These are phyloP conservation scores for Ephialtes manifestator DNA, from an alignment of 2,888 invertebrate species.

Conservation along the genomic window DNA sequence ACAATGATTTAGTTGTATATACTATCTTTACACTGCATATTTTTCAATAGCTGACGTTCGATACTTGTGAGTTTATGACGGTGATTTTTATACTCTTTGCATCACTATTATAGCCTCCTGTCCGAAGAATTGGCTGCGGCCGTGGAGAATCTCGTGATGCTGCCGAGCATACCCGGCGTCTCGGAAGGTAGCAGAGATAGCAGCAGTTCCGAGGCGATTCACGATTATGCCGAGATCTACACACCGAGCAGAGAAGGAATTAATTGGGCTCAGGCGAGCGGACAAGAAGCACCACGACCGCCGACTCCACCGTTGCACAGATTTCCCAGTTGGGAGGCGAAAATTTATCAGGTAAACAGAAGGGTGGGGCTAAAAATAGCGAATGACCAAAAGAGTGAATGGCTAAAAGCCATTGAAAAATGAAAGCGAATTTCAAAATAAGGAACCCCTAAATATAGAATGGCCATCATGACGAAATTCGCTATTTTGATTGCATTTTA, in stretches of 20 bases:
- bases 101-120: slow-evolving; percentile 77
- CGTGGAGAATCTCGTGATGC: slow-evolving; percentile 87
- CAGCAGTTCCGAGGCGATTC: slow-evolving; percentile 88
- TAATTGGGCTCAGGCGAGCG: slow-evolving; percentile 86
- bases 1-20: neutral
- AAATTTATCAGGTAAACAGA: slow-evolving; percentile 97
- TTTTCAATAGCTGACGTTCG: neutral
- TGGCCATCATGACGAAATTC: no score
- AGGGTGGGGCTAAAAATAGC: no score
- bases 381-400: no score
- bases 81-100: slow-evolving; percentile 6
- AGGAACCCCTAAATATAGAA: no score
- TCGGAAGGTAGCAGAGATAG: slow-evolving; percentile 81
- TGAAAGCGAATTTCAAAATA: no score
- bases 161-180: slow-evolving; percentile 83
- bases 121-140: slow-evolving; percentile 88
- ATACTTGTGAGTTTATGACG: neutral
- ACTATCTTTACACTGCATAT: neutral
- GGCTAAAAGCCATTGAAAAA: no score
- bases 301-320: slow-evolving; percentile 97
- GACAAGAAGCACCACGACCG: slow-evolving; percentile 87
- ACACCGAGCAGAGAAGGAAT: slow-evolving; percentile 94
- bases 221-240: slow-evolving; percentile 98
- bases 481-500: no score
- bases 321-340: slow-evolving; percentile 98